These are phyloP conservation scores for Orchestia grillus DNA, from an alignment of 1,140 invertebrate species.

Conservation along the genomic window DNA sequence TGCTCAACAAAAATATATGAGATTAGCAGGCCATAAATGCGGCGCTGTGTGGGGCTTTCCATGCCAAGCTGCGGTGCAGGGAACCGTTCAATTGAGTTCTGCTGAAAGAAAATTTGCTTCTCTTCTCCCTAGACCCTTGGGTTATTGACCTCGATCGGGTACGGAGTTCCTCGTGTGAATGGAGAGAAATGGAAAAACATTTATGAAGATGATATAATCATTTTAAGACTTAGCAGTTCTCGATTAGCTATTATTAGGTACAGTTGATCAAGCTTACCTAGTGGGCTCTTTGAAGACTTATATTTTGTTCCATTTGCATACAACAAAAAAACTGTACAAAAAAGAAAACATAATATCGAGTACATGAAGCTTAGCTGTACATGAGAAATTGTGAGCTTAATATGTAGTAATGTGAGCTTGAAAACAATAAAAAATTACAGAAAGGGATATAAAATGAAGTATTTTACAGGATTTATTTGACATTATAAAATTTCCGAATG, in stretches of 20 bases:
- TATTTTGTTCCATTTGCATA: not conserved
- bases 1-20: slow-evolving; percentile 13
- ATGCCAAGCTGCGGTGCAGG: not conserved
- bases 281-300: not conserved
- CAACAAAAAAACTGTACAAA: too few species aligned
- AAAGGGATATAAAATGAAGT: not conserved
- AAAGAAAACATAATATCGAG: not conserved
- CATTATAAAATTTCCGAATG: too few species aligned
- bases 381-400: too few species aligned
- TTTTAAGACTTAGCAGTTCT: not conserved
- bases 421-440: not conserved
- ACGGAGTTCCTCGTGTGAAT: not conserved
- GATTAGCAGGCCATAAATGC: not conserved
- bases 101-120: not conserved
- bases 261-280: not conserved
- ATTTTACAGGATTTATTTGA: too few species aligned
- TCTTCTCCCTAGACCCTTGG: not conserved
- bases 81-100: not conserved
- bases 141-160: not conserved
- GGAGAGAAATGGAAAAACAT: not conserved
- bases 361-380: not conserved
- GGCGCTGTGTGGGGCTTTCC: not conserved
- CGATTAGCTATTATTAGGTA: not conserved
- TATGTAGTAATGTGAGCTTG: too few species aligned
- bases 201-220: not conserved